Percentiles rank a stretch among this genome's conserved stretches.
phyloP scores from a whole-genome alignment of 2,113 vertebrate genomes.

The Petrocephalus zakoni region DNA sequence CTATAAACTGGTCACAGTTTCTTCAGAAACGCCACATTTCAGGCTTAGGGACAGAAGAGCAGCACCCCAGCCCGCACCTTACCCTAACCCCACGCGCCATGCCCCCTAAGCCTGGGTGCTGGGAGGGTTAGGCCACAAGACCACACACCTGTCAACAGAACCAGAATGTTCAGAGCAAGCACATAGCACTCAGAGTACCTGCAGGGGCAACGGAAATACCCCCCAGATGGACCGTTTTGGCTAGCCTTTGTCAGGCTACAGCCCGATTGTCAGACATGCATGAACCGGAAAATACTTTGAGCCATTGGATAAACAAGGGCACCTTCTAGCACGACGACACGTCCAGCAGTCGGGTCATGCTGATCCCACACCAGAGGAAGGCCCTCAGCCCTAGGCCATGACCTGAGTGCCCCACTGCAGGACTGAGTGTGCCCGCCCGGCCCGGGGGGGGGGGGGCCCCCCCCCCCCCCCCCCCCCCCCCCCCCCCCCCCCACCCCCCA shows the following conservation, averaged over 20 bases:
- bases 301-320: background rate
- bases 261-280: background rate
- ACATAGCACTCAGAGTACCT: background rate
- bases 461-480: no score
- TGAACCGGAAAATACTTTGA: background rate
- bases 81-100: background rate
- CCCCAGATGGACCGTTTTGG: background rate
- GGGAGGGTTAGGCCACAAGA: background rate
- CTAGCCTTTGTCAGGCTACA: background rate
- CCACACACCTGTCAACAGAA: background rate
- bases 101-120: no score
- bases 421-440: no score
- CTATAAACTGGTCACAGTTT: background rate
- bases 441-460: no score
- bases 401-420: background rate
- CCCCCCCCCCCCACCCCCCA: no score
- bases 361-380: background rate
- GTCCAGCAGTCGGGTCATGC: background rate
- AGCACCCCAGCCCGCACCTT: background rate
- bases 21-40: background rate
- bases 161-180: background rate
- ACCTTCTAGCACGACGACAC: background rate
- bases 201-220: background rate
- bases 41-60: background rate
- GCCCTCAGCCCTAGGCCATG: background rate